These are phyloP conservation scores for Meteorus sp. DNA, from an alignment of 1,140 invertebrate genomes.

Conservation along the genomic window DNA sequence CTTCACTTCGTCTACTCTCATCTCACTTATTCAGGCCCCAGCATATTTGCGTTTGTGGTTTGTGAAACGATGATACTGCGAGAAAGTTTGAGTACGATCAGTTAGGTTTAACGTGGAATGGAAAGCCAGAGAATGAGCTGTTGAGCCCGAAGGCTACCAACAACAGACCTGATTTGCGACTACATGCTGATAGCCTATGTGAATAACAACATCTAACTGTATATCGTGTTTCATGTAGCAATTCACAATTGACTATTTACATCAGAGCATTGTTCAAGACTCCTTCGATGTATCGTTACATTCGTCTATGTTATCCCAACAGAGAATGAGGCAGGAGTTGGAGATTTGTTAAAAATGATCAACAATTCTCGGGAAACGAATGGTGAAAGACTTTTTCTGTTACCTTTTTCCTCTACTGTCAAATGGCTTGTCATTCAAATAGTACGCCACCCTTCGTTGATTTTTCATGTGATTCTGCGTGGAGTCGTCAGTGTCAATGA, in stretches of 20 bases:
- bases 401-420: background rate
- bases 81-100: constrained; percentile 19
- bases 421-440: background rate
- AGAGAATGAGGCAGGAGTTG: too few species aligned
- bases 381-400: too few species aligned
- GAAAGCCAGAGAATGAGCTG: background rate
- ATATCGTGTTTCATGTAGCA: background rate
- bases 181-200: background rate
- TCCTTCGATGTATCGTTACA: background rate
- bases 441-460: background rate
- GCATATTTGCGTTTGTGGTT: constrained; percentile 15
- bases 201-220: background rate
- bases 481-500: background rate
- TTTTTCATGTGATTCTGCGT: background rate
- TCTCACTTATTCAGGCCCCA: background rate
- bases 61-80: constrained; percentile 16
- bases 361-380: too few species aligned
- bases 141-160: constrained; percentile 4
- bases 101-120: background rate
- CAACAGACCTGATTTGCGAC: background rate
- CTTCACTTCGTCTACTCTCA: background rate
- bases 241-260: background rate
- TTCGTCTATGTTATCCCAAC: background rate
- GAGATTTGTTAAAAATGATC: too few species aligned
- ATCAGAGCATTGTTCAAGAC: background rate